Base-by-base conservation (phyloP, 2,797 vertebrate species). In the Enteromius thamalakanensis region DNA sequence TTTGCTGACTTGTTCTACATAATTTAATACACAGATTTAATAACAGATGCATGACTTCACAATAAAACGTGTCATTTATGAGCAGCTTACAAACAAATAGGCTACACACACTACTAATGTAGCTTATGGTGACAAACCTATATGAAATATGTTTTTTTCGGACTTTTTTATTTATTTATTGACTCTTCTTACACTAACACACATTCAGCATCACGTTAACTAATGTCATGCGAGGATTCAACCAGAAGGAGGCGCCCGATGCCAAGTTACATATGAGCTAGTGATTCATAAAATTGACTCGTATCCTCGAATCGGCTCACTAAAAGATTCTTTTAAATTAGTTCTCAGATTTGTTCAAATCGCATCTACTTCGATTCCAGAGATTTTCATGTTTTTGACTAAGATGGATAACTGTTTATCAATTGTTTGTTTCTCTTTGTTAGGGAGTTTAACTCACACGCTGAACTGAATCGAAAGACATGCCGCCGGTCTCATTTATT, bases 221-320 rank as follows among this genome's bases (percentile, higher is more conserved):
- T 23, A 12, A 64, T 53, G 67, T 42, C 32, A 71, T 3, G 14
- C 40, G 47, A 78, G 5, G 3, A 62, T 26, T 67, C 0, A 4
- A 21, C 55, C 82, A 82, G 58, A 42, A 80, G 85, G 47, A 69
- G 87, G 80, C 80, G 71, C 40, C 37, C 12, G 26, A 53, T 68
- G 9, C 8, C 23, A 49, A 58, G 12, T 15, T 26, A 26, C 5
- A 19, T 51, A 11, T 23, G 40, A 60, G 71, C 47, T 17, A 6
- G 72, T 76, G 51, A 58, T 58, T 58, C 32, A 60, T 40, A 7
- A 19, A 32, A 64, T 8, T 12, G 32, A 55, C 51, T 40, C 49
- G 55, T 23, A 58, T 58, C 21, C 23, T 71, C 1, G 47, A 74
- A 74, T 29, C 49, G 34, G 21, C 40, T 76, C 21, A 26, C 72